Percentiles rank a stretch among this genome's conserved stretches.
phyloP scores from a whole-genome alignment of 2,113 vertebrate species.

The Ammodramus savannarum region DNA sequence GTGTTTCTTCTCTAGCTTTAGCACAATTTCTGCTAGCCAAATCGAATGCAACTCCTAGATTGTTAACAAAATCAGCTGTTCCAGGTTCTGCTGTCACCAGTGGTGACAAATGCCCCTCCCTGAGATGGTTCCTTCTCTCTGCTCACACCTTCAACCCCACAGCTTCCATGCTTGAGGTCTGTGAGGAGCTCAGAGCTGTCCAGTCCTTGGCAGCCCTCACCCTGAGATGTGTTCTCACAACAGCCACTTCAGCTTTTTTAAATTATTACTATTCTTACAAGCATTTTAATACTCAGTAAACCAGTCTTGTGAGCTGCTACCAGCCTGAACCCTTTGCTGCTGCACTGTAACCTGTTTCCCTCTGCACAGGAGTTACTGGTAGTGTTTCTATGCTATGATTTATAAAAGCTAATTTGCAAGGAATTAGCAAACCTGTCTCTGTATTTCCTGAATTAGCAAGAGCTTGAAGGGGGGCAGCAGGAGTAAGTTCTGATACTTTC shows the following conservation, averaged over 20 bases:
- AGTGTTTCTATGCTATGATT: neutral
- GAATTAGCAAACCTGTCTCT: neutral
- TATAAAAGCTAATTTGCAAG: neutral
- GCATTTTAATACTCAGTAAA: neutral
- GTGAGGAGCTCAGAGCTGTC: neutral
- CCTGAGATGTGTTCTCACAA: neutral
- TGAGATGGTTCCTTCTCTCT: neutral
- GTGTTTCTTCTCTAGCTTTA: conserved; percentile 15
- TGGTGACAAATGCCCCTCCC: neutral
- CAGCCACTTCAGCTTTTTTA: neutral
- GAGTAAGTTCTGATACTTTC: neutral
- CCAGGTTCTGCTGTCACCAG: neutral
- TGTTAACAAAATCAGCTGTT: conserved; percentile 13
- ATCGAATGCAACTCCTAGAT: neutral
- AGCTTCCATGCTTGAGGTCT: neutral
- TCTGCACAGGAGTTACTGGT: neutral
- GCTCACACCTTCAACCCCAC: neutral
- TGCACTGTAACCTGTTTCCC: neutral
- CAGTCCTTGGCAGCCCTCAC: neutral
- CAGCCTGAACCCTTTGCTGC: neutral
- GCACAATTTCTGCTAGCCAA: neutral
- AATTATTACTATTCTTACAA: neutral
- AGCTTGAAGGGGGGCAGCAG: neutral
- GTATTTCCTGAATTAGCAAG: neutral
- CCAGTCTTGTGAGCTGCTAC: neutral